Evolutionary conservation across 2,797 vertebrate species (phyloP).

Genomic region (Orientallactaga sibirica): DNA sequence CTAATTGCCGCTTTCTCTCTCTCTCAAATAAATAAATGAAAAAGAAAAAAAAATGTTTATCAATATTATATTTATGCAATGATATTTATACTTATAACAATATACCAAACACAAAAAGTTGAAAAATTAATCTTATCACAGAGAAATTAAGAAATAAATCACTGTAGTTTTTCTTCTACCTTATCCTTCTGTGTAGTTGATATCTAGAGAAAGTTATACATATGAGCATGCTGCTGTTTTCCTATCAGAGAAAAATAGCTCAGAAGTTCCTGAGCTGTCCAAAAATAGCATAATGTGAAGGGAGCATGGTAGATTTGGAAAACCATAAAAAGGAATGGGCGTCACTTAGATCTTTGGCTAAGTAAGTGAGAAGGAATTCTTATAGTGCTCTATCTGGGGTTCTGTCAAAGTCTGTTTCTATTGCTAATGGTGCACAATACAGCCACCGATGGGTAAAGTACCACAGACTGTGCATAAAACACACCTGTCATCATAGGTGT

Average conservation of each 20-base stretch:
- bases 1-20: too few relatives aligned
- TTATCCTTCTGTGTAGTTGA: neutral
- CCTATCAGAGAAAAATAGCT: neutral
- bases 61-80: constrained; percentile 24
- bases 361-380: neutral
- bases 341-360: neutral
- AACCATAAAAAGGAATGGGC: neutral
- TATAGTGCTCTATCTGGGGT: too few relatives aligned
- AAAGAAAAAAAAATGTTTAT: neutral
- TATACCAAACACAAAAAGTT: neutral
- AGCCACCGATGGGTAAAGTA: neutral
- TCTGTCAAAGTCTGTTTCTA: neutral
- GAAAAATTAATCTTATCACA: neutral
- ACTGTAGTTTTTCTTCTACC: neutral
- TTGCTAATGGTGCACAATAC: neutral
- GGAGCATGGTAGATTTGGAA: neutral
- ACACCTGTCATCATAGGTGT: neutral
- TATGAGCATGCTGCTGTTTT: neutral
- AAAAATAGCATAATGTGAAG: neutral
- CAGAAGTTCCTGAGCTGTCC: neutral
- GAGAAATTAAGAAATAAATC: neutral
- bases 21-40: too few relatives aligned
- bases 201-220: neutral
- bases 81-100: neutral
- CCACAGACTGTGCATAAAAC: neutral